Percentiles rank a stretch among this genome's conserved stretches.
Evolutionary conservation across 2,888 invertebrate species (phyloP).

Genomic region (Morpho achilles): DNA sequence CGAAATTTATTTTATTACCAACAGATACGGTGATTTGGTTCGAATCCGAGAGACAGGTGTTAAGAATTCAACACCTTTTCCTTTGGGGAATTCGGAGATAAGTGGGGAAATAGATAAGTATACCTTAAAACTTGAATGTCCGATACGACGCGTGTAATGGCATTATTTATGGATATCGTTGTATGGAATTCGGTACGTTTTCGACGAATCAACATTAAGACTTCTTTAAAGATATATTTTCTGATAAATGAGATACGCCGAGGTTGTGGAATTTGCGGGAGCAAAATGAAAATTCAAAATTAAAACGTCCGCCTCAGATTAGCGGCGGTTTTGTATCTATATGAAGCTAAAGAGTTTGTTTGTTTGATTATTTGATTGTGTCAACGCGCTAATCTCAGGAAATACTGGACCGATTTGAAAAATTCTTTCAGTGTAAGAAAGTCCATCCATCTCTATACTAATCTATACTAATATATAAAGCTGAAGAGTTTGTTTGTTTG

Average conservation of each 20-base stretch:
- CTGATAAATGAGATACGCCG: constrained; percentile 53
- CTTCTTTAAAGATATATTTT: constrained; percentile 46
- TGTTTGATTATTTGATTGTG: too few species aligned
- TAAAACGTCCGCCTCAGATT: constrained; percentile 74
- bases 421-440: too few species aligned
- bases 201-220: constrained; percentile 47
- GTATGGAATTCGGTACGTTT: constrained; percentile 53
- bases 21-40: constrained; percentile 75
- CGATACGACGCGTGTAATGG: constrained; percentile 61
- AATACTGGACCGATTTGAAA: too few species aligned
- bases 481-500: too few species aligned
- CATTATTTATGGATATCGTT: constrained; percentile 45
- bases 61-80: constrained; percentile 75
- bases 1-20: constrained; percentile 77
- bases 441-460: too few species aligned
- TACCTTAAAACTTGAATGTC: constrained; percentile 54
- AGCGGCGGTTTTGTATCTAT: constrained; percentile 65
- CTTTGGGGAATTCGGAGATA: constrained; percentile 63
- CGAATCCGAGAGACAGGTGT: constrained; percentile 77
- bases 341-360: too few species aligned
- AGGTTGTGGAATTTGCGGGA: constrained; percentile 57
- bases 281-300: constrained; percentile 66
- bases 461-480: too few species aligned
- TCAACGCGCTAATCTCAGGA: too few species aligned
- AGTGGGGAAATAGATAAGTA: constrained; percentile 69